Base-by-base conservation (phyloP, 2,797 vertebrate species). In the Sebastes melanostomus region DNA sequence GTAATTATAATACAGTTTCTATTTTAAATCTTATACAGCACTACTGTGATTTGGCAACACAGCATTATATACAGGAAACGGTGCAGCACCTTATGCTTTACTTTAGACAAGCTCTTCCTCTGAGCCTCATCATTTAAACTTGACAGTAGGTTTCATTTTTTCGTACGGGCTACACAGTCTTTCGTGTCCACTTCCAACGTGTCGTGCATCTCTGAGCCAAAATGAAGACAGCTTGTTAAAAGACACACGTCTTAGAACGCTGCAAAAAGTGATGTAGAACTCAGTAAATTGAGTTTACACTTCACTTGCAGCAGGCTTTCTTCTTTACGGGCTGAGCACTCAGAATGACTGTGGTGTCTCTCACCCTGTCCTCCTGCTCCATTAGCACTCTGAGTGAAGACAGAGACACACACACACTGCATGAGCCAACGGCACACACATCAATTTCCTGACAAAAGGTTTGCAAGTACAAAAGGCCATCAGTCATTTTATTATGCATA, bases 301-400 rank as follows among this genome's bases (percentile, higher is more conserved):
- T 82, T 95, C 83, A 96, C 85, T 95, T 95, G 88, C 97, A 99
- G 94, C 97, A 98, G 81, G 95, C 83, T 77, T 94, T 98, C 92
- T 95, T 98, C 90, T 96, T 97, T 5, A 91, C 8, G 18, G 80
- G 83, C 24, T 94, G 92, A 81, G 90, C 88, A 12, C 80, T 90
- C 77, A 98, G 94, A 78, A 86, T 92, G 72, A 97, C 68, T 0
- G 94, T 96, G 58, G 96, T 95, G 68, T 96, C 95, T 89, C 95
- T 96, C 72, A 94, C 96, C 56, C 86, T 94, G 89, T 97, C 97
- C 91, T 98, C 96, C 9, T 96, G 96, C 72, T 98, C 96, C 92
- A 97, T 97, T 72, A 96, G 66, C 66, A 94, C 92, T 75, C 96
- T 96, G 75, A 38, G 70, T 3, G 63, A 79, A 87, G 20, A 80